phyloP scores from a whole-genome alignment of 2,888 invertebrate genomes.

The Polyploca ridens region DNA sequence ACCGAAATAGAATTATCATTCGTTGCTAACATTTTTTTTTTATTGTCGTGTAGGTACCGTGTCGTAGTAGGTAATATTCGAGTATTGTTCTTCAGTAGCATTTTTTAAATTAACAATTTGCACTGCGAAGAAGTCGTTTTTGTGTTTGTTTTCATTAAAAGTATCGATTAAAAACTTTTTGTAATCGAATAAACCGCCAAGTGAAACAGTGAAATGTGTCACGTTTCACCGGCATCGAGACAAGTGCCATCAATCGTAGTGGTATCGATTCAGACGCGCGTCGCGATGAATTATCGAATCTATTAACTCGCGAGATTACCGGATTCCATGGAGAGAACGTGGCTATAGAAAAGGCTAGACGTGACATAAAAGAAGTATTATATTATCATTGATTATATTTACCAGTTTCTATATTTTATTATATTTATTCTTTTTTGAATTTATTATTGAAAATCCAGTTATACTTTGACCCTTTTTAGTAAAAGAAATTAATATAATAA shows the following conservation, averaged over 20 bases:
- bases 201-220: slow-evolving; percentile 39
- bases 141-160: not conserved
- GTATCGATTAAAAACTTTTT: slow-evolving; percentile 25
- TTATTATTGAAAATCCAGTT: not conserved
- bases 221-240: slow-evolving; percentile 32
- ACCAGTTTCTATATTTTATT: not conserved
- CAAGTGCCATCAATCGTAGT: slow-evolving; percentile 68
- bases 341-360: slow-evolving; percentile 45
- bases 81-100: not conserved
- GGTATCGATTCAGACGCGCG: slow-evolving; percentile 68
- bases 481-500: too few relatives aligned
- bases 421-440: slow-evolving; percentile 4
- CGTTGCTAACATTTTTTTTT: slow-evolving; percentile 25
- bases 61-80: too few relatives aligned
- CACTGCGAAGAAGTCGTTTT: not conserved
- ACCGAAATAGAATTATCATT: slow-evolving; percentile 20
- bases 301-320: slow-evolving; percentile 80
- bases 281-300: slow-evolving; percentile 81
- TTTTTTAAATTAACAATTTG: not conserved
- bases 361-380: slow-evolving; percentile 15
- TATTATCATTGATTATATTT: not conserved
- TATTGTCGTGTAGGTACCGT: slow-evolving; percentile 8
- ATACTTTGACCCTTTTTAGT: too few relatives aligned
- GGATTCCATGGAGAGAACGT: slow-evolving; percentile 59
- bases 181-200: slow-evolving; percentile 35